Evolutionary conservation across 1,140 invertebrate genomes (phyloP).

Genomic region (Platyura marginata): DNA sequence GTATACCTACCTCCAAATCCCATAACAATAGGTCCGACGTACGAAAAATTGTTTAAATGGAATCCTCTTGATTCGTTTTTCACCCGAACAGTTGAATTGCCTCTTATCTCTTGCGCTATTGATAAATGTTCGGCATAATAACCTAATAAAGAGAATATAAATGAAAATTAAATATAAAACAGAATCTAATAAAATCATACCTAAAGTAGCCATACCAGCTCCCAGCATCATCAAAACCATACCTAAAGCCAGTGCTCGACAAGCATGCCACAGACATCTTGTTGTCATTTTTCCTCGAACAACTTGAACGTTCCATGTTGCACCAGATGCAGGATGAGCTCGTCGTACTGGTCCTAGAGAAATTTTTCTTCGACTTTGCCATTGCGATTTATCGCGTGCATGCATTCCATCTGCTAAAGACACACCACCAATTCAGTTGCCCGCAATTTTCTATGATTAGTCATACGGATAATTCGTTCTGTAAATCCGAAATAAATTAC

Average conservation of each 20-base stretch:
- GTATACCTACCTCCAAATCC: slow-evolving; percentile 74
- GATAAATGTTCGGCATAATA: slow-evolving; percentile 71
- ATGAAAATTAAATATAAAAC: slow-evolving; percentile 3
- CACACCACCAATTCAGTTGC: too few relatives aligned
- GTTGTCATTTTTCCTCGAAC: slow-evolving; percentile 67
- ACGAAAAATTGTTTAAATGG: slow-evolving; percentile 77
- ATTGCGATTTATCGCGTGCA: slow-evolving; percentile 6
- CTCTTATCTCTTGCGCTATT: slow-evolving; percentile 49
- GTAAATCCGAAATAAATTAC: too few relatives aligned
- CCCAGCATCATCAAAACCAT: slow-evolving; percentile 67
- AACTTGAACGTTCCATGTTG: slow-evolving; percentile 52
- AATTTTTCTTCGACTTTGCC: slow-evolving; percentile 27
- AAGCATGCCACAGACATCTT: slow-evolving; percentile 74
- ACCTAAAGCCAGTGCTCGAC: slow-evolving; percentile 67
- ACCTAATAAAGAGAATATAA: slow-evolving; percentile 26
- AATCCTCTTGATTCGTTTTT: slow-evolving; percentile 65
- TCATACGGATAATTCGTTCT: too few relatives aligned
- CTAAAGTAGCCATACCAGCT: slow-evolving; percentile 78
- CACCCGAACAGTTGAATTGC: slow-evolving; percentile 53
- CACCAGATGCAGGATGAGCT: slow-evolving; percentile 45
- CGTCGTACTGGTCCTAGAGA: slow-evolving; percentile 35
- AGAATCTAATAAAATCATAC: slow-evolving; percentile 27
- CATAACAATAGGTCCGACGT: slow-evolving; percentile 84
- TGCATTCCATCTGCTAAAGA: slow-evolving; percentile 20
- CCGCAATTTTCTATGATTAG: too few relatives aligned